Evolutionary conservation across 2,113 vertebrate species (phyloP).

Genomic region (pig (Sus scrofa)): DNA sequence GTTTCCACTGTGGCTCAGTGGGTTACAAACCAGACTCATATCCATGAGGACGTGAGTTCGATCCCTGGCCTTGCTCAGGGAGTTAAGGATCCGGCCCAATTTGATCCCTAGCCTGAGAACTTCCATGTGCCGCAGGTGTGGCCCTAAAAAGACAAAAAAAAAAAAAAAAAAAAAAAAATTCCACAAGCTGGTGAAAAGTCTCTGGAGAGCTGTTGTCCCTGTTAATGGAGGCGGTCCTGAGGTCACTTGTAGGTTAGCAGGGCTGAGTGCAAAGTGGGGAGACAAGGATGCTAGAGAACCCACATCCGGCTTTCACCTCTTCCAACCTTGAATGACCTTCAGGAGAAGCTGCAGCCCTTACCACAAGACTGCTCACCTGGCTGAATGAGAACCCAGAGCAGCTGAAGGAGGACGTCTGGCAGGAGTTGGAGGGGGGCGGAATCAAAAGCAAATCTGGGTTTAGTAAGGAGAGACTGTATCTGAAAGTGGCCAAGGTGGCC

Average conservation of each 20-base stretch:
- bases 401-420: background rate
- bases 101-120: no score
- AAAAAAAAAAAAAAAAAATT: background rate
- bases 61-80: no score
- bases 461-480: background rate
- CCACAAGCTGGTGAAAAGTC: background rate
- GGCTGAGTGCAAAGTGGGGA: background rate
- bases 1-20: no score
- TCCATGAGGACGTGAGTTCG: no score
- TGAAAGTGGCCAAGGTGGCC: background rate
- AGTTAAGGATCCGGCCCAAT: no score
- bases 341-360: background rate
- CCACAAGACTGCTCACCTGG: background rate
- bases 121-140: no score
- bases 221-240: background rate
- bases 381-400: background rate
- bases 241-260: background rate
- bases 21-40: no score
- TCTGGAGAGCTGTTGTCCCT: background rate
- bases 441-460: background rate
- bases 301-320: background rate
- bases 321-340: background rate
- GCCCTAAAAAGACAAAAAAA: no score
- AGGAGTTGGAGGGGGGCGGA: background rate
- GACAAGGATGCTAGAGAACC: background rate